A percentile compares a stretch with the other conserved stretches of the same genome.
These are phyloP conservation scores for Varanus salvator DNA, from an alignment of 2,113 vertebrate genomes.

Conservation along the genomic window DNA sequence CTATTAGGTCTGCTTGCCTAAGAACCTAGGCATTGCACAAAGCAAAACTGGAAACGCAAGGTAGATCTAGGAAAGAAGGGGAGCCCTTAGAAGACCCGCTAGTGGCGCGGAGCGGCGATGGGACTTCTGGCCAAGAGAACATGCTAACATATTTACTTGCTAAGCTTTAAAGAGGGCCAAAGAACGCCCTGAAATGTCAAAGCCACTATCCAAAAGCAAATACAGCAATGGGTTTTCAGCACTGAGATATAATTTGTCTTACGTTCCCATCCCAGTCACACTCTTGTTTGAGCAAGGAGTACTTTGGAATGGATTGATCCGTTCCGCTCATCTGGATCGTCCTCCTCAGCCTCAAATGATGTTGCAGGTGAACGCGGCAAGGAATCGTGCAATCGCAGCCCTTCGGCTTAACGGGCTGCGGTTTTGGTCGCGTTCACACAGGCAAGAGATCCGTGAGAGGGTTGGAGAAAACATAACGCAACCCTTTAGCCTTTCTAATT, in stretches of 20 bases:
- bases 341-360: not conserved
- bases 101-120: not conserved
- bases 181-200: not conserved
- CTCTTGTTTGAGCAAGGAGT: too few relatives aligned
- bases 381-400: not conserved
- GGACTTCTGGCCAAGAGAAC: not conserved
- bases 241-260: too few relatives aligned
- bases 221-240: not conserved
- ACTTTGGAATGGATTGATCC: not conserved
- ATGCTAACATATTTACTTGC: too few relatives aligned
- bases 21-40: not conserved
- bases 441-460: not conserved
- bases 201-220: too few relatives aligned
- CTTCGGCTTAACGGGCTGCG: not conserved
- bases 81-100: not conserved
- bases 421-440: not conserved
- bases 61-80: too few relatives aligned
- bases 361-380: too few relatives aligned
- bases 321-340: not conserved
- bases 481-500: not conserved
- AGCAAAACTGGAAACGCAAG: not conserved
- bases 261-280: not conserved
- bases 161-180: too few relatives aligned
- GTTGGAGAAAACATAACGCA: not conserved
- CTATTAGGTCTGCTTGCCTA: not conserved